A percentile compares a stretch with the other conserved stretches of the same genome.
These are phyloP conservation scores for Pantherophis guttatus DNA, from an alignment of 2,113 vertebrate species.

Conservation along the genomic window DNA sequence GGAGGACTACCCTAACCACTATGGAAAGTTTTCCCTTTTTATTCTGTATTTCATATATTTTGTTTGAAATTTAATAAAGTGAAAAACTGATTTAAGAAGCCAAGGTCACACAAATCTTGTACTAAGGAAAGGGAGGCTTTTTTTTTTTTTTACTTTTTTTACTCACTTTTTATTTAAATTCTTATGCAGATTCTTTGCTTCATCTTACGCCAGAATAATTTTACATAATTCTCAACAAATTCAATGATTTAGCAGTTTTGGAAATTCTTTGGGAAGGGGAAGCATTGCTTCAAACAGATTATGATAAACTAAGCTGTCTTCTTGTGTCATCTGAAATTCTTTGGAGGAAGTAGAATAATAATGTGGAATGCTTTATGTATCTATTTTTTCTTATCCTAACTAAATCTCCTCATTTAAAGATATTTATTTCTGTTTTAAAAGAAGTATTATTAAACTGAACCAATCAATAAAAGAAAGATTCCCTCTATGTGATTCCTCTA, in stretches of 20 bases:
- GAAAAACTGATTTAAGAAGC: neutral
- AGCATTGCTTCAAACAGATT: neutral
- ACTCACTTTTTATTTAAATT: neutral
- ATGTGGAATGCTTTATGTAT: neutral
- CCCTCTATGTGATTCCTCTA: neutral
- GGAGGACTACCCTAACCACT: neutral
- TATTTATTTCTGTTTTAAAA: neutral
- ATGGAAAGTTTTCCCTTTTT: neutral
- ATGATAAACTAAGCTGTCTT: neutral
- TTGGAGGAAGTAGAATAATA: neutral
- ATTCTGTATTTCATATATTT: neutral
- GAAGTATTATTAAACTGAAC: neutral
- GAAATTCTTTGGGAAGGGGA: neutral
- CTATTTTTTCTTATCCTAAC: neutral
- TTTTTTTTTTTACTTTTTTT: too few species aligned
- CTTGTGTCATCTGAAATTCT: neutral
- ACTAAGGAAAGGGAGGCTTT: neutral
- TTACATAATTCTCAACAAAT: neutral
- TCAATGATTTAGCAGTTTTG: neutral
- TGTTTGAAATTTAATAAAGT: neutral
- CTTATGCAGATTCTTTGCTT: neutral
- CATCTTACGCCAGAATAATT: neutral
- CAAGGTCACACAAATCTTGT: neutral
- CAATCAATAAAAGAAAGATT: neutral
- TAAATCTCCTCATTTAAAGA: neutral